These are phyloP conservation scores for Pristionchus maxplancki DNA, from an alignment of 2,888 invertebrate genomes.

Conservation along the genomic window DNA sequence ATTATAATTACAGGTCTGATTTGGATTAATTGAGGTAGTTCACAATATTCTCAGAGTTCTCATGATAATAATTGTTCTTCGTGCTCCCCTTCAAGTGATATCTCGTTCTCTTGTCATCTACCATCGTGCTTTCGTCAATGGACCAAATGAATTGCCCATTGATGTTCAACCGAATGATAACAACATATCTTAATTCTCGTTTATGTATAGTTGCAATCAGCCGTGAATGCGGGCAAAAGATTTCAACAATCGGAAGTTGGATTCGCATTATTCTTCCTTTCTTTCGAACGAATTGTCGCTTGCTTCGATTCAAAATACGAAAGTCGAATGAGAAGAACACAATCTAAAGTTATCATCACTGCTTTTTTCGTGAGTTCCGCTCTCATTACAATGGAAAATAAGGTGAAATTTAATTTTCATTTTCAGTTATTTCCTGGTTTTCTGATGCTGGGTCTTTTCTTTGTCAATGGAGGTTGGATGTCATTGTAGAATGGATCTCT, in stretches of 20 bases:
- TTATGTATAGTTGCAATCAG: not conserved
- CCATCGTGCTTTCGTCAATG: not conserved
- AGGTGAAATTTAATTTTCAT: not conserved
- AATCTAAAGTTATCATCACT: not conserved
- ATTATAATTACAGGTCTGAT: constrained; percentile 3
- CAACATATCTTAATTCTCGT: not conserved
- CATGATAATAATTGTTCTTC: not conserved
- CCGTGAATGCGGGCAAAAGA: not conserved
- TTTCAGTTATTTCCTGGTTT: constrained; percentile 19
- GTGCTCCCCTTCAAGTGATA: not conserved
- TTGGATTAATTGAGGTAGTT: not conserved
- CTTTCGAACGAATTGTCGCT: not conserved
- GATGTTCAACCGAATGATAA: not conserved
- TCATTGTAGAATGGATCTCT: not conserved
- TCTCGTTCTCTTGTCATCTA: not conserved
- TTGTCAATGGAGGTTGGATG: not conserved
- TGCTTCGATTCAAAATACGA: not conserved
- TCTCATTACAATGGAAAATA: too few species aligned
- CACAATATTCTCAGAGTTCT: not conserved
- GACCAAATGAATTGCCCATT: not conserved
- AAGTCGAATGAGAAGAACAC: not conserved
- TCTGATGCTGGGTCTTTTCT: not conserved
- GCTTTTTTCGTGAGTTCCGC: not conserved
- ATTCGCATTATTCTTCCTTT: not conserved
- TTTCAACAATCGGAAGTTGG: constrained; percentile 8